Evolutionary conservation across 2,113 vertebrate genomes (phyloP).

Genomic region (Litocranius walleri): DNA sequence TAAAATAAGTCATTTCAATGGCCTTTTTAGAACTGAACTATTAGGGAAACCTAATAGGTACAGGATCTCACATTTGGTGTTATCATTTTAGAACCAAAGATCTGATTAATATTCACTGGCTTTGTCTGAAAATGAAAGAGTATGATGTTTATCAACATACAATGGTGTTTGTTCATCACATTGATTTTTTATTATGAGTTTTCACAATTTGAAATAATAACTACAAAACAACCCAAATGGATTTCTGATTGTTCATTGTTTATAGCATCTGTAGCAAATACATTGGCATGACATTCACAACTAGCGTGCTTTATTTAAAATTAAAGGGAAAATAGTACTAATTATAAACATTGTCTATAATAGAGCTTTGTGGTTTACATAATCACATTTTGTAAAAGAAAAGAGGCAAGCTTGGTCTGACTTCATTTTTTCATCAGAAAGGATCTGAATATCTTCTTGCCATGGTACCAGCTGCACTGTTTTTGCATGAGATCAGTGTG

Average conservation of each 20-base stretch:
- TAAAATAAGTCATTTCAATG: slow-evolving; percentile 5
- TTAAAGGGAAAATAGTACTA: slow-evolving; percentile 76
- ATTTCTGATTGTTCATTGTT: slow-evolving; percentile 85
- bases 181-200: slow-evolving; percentile 81
- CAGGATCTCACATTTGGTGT: slow-evolving; percentile 53
- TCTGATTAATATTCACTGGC: slow-evolving; percentile 52
- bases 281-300: slow-evolving; percentile 73
- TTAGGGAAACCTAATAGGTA: slow-evolving; percentile 15
- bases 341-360: slow-evolving; percentile 84
- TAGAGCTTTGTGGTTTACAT: slow-evolving; percentile 81
- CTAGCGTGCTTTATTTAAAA: slow-evolving; percentile 79
- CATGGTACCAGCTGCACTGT: slow-evolving; percentile 80
- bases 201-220: slow-evolving; percentile 81
- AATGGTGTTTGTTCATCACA: slow-evolving; percentile 77
- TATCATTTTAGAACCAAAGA: slow-evolving; percentile 33
- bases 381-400: slow-evolving; percentile 82
- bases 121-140: slow-evolving; percentile 78
- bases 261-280: slow-evolving; percentile 81
- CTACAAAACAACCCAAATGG: slow-evolving; percentile 74
- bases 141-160: slow-evolving; percentile 83
- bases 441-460: slow-evolving; percentile 77
- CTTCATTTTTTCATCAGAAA: slow-evolving; percentile 82
- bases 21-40: background rate
- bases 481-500: slow-evolving; percentile 78
- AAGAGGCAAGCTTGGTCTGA: slow-evolving; percentile 75